Conservation (phyloP, 2,113 vertebrate species). For the Naja naja region DNA sequence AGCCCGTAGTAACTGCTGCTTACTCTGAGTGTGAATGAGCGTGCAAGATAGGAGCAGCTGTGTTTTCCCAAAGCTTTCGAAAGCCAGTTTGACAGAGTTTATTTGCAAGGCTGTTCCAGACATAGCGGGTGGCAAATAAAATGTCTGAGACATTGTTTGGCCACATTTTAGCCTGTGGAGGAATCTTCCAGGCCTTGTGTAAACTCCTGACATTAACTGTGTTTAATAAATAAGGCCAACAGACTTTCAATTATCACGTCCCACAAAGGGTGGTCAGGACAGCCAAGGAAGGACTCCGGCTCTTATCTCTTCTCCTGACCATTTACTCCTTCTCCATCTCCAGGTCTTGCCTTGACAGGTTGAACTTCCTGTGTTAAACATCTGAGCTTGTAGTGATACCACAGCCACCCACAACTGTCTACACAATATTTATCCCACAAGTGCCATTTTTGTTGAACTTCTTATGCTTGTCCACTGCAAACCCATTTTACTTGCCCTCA, state of each 20-base stretch:
- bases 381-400: conserved; percentile 37
- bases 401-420: conserved; percentile 18
- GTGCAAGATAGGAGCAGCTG: conserved; percentile 43
- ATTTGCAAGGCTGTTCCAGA: conserved; percentile 46
- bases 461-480: not conserved
- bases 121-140: conserved; percentile 61
- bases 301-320: conserved; percentile 40
- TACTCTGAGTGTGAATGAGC: not conserved
- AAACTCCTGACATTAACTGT: conserved; percentile 50
- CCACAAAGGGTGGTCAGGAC: conserved; percentile 23
- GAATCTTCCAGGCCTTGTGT: conserved; percentile 45
- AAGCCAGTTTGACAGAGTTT: conserved; percentile 38
- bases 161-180: conserved; percentile 46
- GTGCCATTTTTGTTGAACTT: conserved; percentile 12
- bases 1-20: conserved; percentile 50
- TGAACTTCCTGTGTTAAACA: conserved; percentile 56
- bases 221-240: conserved; percentile 61
- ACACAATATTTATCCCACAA: conserved; percentile 39
- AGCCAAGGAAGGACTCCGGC: conserved; percentile 49
- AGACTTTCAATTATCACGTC: conserved; percentile 53
- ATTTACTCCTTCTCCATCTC: conserved; percentile 23
- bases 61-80: conserved; percentile 48
- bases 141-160: conserved; percentile 43
- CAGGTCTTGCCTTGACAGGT: conserved; percentile 47
- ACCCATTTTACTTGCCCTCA: not conserved